Evolutionary conservation across 2,797 vertebrate species (phyloP).

Genomic region (Avahi laniger): DNA sequence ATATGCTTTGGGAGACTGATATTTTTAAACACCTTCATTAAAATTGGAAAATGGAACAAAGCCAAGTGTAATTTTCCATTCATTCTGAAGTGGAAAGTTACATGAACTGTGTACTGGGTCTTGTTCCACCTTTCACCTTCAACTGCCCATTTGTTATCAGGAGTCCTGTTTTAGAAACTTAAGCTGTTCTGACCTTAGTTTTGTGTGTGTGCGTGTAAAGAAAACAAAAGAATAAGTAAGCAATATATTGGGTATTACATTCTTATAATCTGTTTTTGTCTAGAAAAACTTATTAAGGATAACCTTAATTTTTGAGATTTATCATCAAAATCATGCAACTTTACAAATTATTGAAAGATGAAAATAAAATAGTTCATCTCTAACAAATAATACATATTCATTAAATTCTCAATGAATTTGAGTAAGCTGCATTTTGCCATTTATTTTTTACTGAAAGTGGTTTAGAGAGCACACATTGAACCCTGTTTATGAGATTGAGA

Average conservation of each 20-base stretch:
- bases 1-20: constrained; percentile 6
- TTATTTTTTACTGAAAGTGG: background rate
- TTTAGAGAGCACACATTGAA: background rate
- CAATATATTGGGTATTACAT: background rate
- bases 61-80: constrained; percentile 67
- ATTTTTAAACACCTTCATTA: constrained; percentile 50
- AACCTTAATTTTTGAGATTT: background rate
- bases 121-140: constrained; percentile 19
- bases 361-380: constrained; percentile 1
- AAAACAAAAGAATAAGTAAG: background rate
- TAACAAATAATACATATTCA: background rate
- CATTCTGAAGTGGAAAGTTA: constrained; percentile 66
- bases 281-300: constrained; percentile 8
- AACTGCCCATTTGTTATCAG: background rate
- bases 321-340: constrained; percentile 19
- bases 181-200: constrained; percentile 37
- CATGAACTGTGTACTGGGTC: background rate
- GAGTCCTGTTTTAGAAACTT: constrained; percentile 31
- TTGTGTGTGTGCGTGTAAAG: background rate
- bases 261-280: constrained; percentile 11
- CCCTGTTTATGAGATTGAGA: background rate
- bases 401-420: background rate
- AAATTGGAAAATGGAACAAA: constrained; percentile 51
- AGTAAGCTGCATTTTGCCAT: background rate
- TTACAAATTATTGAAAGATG: constrained; percentile 5